phyloP scores from a whole-genome alignment of 1,140 invertebrate species.

The Eriocheir sinensis region DNA sequence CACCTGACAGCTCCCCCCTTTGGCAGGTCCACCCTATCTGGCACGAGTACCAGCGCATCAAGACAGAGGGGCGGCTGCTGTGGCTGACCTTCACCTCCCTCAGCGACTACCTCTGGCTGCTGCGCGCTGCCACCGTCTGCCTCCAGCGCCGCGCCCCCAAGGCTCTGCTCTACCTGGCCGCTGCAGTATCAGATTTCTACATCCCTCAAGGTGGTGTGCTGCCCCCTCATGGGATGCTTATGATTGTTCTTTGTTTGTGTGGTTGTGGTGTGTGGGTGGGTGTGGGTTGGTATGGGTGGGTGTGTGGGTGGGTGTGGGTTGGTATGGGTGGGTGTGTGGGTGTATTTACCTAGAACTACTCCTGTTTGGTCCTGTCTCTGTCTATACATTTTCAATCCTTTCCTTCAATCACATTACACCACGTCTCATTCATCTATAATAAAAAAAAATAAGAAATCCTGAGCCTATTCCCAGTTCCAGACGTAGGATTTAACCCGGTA shows the following conservation, averaged over 20 bases:
- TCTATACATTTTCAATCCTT: no score
- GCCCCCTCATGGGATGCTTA: not conserved
- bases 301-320: not conserved
- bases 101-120: slow-evolving; percentile 95
- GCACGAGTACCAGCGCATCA: slow-evolving; percentile 71
- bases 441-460: no score
- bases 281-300: not conserved
- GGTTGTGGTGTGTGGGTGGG: not conserved
- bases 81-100: slow-evolving; percentile 92
- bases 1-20: not conserved
- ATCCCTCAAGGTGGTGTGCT: slow-evolving; percentile 85
- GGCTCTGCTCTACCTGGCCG: slow-evolving; percentile 95
- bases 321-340: not conserved
- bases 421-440: no score
- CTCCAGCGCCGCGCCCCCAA: slow-evolving; percentile 86
- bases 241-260: not conserved
- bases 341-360: no score
- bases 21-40: slow-evolving; percentile 58
- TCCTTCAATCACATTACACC: no score
- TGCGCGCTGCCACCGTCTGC: slow-evolving; percentile 90
- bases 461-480: no score
- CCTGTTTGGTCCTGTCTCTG: no score
- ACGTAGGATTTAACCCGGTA: no score
- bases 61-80: slow-evolving; percentile 84
- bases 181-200: slow-evolving; percentile 99